Evolutionary conservation across 2,113 vertebrate species (phyloP), one percentile per base, ranked within the genome.

Genomic region (Poeciliopsis occidentalis): DNA sequence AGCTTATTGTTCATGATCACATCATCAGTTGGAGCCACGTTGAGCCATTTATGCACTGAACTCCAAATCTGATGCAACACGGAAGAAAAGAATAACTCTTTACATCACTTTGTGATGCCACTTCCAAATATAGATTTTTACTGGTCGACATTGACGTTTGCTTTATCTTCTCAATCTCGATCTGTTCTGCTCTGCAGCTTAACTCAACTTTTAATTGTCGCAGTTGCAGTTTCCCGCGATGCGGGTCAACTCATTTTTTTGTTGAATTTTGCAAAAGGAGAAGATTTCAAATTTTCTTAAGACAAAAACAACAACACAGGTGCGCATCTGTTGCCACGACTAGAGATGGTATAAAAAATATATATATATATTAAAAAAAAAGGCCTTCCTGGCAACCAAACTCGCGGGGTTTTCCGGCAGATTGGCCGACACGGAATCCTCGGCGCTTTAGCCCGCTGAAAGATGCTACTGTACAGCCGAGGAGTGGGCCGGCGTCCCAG

Each of bases 381-480:
- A 29, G 19, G 17, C 60, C 67, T 37, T 41, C 39, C 71, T 76
- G 85, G 83, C 70, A 71, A 37, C 11, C 10, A 22, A 64, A 64
- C 3, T 27, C 29, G 24, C 30, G 39, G 84, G 47, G 80, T 17
- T 73, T 30, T 60, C 64, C 19, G 57, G 57, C 27, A 72, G 15
- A 31, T 73, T 70, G 37, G 78, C 76, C 84, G 61, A 78, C 84
- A 63, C 63, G 51, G 41, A 34, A 60, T 73, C 75, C 34, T 65
- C 44, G 0, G 76, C 77, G 54, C 63, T 75, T 73, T 31, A 47
- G 72, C 67, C n/a, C 71, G 70, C 76, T 87, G 81, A 92, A 92
- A 88, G 79, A 83, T 68, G 87, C 87, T 84, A 87, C 90, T 92
- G 90, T 90, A 86, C 81, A 66, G 80, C 77, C 67, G 44, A 63